Percentiles rank a stretch among this genome's conserved stretches.
Evolutionary conservation across 2,797 vertebrate species (phyloP).

Genomic region (Psittacula echo): DNA sequence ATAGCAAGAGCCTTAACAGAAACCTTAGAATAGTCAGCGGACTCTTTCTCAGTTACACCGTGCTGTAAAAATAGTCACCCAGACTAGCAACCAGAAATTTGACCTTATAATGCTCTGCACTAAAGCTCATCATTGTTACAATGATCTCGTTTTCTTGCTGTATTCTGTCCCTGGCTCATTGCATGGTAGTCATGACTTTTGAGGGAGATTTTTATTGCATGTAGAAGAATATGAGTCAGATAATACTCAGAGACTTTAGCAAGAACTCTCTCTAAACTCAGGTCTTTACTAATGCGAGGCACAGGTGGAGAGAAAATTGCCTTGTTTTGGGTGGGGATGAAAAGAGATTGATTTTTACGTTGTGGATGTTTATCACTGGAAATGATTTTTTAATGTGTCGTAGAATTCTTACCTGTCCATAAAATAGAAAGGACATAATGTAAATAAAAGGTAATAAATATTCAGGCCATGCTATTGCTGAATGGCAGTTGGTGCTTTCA

Average conservation of each 20-base stretch:
- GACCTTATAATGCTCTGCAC: slow-evolving; percentile 28
- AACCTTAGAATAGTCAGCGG: slow-evolving; percentile 48
- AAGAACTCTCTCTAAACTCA: background rate
- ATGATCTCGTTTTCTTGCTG: background rate
- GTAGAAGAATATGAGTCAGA: background rate
- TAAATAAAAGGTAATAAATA: slow-evolving; percentile 54
- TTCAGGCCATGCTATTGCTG: background rate
- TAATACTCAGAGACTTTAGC: background rate
- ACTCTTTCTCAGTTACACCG: slow-evolving; percentile 62
- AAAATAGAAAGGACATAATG: background rate
- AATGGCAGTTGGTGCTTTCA: slow-evolving; percentile 8
- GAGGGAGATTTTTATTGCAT: background rate
- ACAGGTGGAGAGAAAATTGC: background rate
- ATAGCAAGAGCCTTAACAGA: slow-evolving; percentile 50
- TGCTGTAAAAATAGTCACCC: slow-evolving; percentile 53
- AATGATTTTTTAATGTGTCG: background rate
- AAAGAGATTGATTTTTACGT: slow-evolving; percentile 13
- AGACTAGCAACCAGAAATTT: slow-evolving; percentile 38
- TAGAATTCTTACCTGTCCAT: background rate
- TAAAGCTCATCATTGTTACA: slow-evolving; percentile 14
- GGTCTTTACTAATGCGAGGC: background rate
- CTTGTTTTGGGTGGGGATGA: background rate
- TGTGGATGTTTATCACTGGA: background rate
- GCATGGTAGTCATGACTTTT: background rate
- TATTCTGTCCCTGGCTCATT: background rate